Evolutionary conservation across 2,888 invertebrate genomes (phyloP).

Genomic region (Herminia tarsipennalis): DNA sequence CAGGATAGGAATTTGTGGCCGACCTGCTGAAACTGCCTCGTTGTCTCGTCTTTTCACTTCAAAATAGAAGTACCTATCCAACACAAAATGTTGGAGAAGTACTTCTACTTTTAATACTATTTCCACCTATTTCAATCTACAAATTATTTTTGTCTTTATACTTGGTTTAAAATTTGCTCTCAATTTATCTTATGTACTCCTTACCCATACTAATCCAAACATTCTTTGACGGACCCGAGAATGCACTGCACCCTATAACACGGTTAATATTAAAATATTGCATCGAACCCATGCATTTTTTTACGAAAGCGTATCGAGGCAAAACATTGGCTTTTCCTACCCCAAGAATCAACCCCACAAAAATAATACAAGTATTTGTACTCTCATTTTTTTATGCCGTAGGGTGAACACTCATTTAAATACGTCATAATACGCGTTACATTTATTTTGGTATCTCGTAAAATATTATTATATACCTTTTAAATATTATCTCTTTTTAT

Average conservation of each 20-base stretch:
- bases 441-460: constrained; percentile 44
- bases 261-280: constrained; percentile 85
- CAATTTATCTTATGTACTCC: constrained; percentile 4
- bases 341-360: constrained; percentile 70
- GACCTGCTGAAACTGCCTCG: too few relatives aligned
- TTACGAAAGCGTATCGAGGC: constrained; percentile 65
- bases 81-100: too few relatives aligned
- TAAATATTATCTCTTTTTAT: constrained; percentile 30
- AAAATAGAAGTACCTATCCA: too few relatives aligned
- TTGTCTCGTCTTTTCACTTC: too few relatives aligned
- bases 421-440: constrained; percentile 58
- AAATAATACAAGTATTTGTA: constrained; percentile 83
- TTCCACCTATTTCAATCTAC: too few relatives aligned
- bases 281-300: constrained; percentile 80
- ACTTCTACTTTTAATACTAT: too few relatives aligned
- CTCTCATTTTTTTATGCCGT: constrained; percentile 67
- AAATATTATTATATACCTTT: constrained; percentile 37
- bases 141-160: too few relatives aligned
- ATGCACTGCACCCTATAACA: constrained; percentile 78
- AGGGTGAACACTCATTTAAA: constrained; percentile 70
- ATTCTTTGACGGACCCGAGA: constrained; percentile 55
- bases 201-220: constrained; percentile 53
- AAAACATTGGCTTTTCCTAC: constrained; percentile 79
- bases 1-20: too few relatives aligned
- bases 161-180: too few relatives aligned